Conservation (phyloP, 2,113 vertebrate genomes). For the Alosa alosa region DNA sequence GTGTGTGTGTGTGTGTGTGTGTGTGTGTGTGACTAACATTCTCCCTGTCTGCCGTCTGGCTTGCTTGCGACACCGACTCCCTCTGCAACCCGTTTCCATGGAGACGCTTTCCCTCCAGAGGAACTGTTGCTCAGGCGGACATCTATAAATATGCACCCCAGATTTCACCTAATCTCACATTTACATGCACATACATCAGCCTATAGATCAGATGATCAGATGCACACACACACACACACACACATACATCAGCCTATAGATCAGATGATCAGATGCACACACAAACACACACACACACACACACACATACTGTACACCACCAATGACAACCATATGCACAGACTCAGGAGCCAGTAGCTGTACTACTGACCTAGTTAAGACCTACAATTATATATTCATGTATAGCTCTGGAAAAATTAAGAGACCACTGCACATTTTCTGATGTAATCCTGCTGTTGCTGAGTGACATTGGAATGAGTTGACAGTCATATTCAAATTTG, state of each 20-base stretch:
- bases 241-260: too few species aligned
- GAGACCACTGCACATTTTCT: too few species aligned
- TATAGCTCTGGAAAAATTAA: too few species aligned
- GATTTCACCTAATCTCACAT: background rate
- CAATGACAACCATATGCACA: too few species aligned
- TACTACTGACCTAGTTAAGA: too few species aligned
- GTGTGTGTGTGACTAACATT: background rate
- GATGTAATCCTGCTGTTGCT: too few species aligned
- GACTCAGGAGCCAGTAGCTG: too few species aligned
- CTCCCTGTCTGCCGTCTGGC: constrained; percentile 4
- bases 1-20: too few species aligned
- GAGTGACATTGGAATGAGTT: too few species aligned
- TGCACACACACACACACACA: background rate
- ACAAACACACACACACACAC: background rate
- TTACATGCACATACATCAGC: background rate
- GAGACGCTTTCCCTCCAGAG: background rate
- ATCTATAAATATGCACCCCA: background rate
- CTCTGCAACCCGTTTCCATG: background rate
- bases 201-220: background rate
- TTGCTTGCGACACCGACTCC: background rate
- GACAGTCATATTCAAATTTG: too few species aligned
- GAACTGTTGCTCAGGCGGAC: background rate
- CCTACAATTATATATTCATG: too few species aligned
- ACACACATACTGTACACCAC: too few species aligned
- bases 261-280: background rate